Conservation (phyloP, 2,113 vertebrate species). For the Ctenodactylus gundi region DNA sequence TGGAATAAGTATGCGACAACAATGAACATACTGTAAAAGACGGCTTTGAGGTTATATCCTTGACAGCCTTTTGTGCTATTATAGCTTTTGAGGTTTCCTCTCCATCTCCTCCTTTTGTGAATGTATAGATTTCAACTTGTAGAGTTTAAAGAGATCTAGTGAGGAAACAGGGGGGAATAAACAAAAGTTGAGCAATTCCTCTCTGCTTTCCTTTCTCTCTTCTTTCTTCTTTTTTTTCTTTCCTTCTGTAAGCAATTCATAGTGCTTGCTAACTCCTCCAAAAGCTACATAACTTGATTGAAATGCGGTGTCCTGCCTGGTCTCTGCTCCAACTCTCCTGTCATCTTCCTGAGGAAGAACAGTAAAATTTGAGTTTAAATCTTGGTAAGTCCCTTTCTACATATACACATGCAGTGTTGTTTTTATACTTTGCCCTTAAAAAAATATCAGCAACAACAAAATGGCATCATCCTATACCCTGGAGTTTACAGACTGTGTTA, state of each 20-base stretch:
- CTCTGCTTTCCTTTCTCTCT: not conserved
- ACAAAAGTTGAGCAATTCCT: not conserved
- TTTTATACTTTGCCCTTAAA: not conserved
- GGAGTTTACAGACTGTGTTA: not conserved
- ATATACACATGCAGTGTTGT: not conserved
- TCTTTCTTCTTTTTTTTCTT: not conserved
- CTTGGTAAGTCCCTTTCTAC: not conserved
- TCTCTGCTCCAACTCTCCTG: not conserved
- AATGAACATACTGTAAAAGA: not conserved
- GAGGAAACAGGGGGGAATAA: not conserved
- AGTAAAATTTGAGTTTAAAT: not conserved
- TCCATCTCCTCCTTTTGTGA: not conserved
- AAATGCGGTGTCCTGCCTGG: not conserved
- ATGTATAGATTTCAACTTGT: not conserved
- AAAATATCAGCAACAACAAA: not conserved
- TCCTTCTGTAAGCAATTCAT: not conserved
- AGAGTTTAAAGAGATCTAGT: not conserved
- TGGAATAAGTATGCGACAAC: not conserved
- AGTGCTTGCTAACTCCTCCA: not conserved
- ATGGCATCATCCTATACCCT: not conserved
- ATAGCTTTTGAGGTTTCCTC: not conserved
- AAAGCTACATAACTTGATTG: not conserved
- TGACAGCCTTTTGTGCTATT: not conserved
- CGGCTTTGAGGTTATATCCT: not conserved
- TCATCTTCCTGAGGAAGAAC: not conserved